Base-by-base conservation (phyloP, 1,140 invertebrate genomes). In the Drosophila trapezifrons region DNA sequence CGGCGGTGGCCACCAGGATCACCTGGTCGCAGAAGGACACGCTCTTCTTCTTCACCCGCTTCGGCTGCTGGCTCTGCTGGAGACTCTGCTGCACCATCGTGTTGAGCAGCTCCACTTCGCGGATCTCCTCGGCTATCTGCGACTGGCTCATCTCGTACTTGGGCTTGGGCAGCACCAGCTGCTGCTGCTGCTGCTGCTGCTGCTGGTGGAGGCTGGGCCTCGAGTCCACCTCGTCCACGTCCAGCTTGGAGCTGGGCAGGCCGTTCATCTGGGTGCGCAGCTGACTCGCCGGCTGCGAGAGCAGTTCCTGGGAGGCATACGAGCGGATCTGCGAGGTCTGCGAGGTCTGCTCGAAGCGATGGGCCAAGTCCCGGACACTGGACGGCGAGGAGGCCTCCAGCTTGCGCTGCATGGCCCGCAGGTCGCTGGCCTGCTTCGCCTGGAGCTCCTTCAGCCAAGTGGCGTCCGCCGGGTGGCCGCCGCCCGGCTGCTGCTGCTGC, bases 21-120 rank as follows among this genome's bases (percentile, higher is more conserved):
- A 98, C 97, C 92, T 98, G 96, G 91, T 98, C 97, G 81, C 97
- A 98, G 92, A 98, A 98, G 0, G 97, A 98, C 2, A 98, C 97
- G 78, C 96, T 97, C 91, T 98, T 98, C 93, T 98, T 98, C 89
- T 97, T 97, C 8, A 94, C 93, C 58, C 95, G 94, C 74, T 94
- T 93, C 12, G 65, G 52, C 22, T 56, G 40, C 20, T 63, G 56
- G 5, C 77, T 85, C 45, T 83, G 79, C 66, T 89, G 90, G 3
- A 93, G 65, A 4, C 92, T 92, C 65, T 93, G 92, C 67, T 93
- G 92, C 20, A 94, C 93, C 71, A 93, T 92, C 8, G 92, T 91
- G 65, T 92, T 94, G 29, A 94, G 83, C 84, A 93, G 92, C 90
- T 94, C 93, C 43, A 93, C 93, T 79, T 94, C 93, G n/a, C 93